Evolutionary conservation across 2,888 invertebrate species (phyloP).

Genomic region (Agriopis aurantiaria): DNA sequence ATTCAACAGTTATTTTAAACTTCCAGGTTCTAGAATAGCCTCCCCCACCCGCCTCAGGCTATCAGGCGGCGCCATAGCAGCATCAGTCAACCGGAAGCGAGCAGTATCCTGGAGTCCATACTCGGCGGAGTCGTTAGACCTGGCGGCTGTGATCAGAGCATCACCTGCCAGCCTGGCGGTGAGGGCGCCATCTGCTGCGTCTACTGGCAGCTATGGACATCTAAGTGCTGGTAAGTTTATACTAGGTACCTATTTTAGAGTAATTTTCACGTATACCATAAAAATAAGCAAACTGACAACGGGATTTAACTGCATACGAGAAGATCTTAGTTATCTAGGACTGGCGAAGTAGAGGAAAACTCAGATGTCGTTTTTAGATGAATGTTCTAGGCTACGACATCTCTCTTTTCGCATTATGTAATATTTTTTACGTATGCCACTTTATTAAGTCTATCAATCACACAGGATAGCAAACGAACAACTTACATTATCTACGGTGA

Average conservation of each 20-base stretch:
- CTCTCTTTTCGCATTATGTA: no score
- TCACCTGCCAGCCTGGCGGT: slow-evolving; percentile 97
- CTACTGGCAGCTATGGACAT: slow-evolving; percentile 98
- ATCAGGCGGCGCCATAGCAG: slow-evolving; percentile 79
- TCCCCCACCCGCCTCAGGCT: slow-evolving; percentile 79
- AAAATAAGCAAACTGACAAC: background rate
- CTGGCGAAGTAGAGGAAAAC: no score
- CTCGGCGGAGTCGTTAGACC: slow-evolving; percentile 95
- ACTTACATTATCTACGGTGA: no score
- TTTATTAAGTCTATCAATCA: no score
- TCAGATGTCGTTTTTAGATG: no score
- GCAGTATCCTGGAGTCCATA: slow-evolving; percentile 98
- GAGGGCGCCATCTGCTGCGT: slow-evolving; percentile 92
- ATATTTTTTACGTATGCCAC: no score
- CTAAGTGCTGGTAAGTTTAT: slow-evolving; percentile 92
- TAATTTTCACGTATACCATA: no score
- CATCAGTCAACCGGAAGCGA: slow-evolving; percentile 92
- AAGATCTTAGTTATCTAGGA: no score
- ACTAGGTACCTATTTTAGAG: background rate
- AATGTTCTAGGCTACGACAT: no score
- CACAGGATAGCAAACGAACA: no score
- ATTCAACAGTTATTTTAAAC: no score
- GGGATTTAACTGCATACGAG: background rate
- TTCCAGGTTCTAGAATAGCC: slow-evolving; percentile 81
- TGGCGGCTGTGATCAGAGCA: slow-evolving; percentile 98